These are phyloP conservation scores for Poeciliopsis turneri DNA, from an alignment of 2,797 vertebrate genomes.

Conservation along the genomic window DNA sequence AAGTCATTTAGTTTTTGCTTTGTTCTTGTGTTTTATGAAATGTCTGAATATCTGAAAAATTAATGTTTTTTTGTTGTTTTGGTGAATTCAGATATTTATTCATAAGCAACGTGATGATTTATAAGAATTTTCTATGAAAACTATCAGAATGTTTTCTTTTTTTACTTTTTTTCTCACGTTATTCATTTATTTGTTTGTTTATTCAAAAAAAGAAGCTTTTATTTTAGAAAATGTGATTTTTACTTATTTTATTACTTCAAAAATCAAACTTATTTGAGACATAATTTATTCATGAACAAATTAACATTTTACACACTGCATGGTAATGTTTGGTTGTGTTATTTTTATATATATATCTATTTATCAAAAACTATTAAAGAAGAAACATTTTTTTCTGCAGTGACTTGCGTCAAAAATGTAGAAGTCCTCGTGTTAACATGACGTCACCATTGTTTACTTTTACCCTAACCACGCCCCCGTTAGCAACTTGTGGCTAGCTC, in stretches of 20 bases:
- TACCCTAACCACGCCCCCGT: constrained; percentile 70
- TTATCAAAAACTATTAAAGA: background rate
- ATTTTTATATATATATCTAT: too few species aligned
- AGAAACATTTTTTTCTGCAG: background rate
- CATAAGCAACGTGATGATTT: background rate
- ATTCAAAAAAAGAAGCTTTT: background rate
- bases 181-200: background rate
- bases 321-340: background rate
- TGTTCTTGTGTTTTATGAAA: background rate
- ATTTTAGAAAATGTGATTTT: background rate
- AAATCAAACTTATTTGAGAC: background rate
- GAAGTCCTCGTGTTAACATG: constrained; percentile 67
- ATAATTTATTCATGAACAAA: background rate
- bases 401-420: constrained; percentile 30
- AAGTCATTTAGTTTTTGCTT: background rate
- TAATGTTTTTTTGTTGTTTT: background rate
- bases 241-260: background rate
- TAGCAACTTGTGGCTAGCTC: constrained; percentile 80
- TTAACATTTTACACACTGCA: background rate
- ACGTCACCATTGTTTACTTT: constrained; percentile 82
- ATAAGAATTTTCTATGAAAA: background rate
- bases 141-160: background rate
- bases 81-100: background rate
- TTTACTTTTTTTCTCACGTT: background rate
- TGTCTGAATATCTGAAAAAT: background rate